Conservation (phyloP, 37 sponge, comb jelly and placozoan genomes). For the Oopsacas minuta region DNA sequence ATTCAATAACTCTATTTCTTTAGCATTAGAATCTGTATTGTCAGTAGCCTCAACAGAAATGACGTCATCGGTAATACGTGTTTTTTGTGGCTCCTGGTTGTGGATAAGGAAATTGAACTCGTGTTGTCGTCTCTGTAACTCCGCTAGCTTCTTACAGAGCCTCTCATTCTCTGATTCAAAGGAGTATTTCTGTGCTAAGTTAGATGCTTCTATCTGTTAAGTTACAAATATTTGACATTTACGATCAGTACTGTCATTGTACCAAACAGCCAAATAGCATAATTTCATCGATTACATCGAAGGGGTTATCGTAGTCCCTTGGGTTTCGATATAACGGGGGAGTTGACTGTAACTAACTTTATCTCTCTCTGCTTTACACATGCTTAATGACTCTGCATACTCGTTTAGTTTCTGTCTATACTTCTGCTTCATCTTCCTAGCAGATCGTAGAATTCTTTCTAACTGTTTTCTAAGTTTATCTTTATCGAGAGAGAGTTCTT, state of each 20-base stretch:
- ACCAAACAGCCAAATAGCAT: too few species aligned
- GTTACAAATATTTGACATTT: too few species aligned
- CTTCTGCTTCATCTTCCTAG: not conserved
- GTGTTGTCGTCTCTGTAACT: not conserved
- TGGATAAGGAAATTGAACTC: slow-evolving; percentile 8
- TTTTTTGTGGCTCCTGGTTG: not conserved
- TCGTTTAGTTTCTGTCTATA: not conserved
- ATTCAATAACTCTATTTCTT: not conserved
- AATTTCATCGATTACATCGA: too few species aligned
- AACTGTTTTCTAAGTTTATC: not conserved
- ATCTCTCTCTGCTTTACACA: slow-evolving; percentile 6
- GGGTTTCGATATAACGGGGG: too few species aligned
- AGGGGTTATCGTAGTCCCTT: too few species aligned
- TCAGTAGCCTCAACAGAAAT: not conserved
- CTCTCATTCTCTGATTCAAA: not conserved
- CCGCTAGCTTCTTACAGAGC: not conserved
- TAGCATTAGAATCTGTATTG: not conserved
- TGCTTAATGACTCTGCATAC: not conserved
- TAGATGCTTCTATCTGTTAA: not conserved
- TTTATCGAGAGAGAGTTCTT: not conserved
- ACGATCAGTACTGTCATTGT: too few species aligned
- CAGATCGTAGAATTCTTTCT: not conserved
- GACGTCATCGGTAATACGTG: not conserved
- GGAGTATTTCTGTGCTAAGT: not conserved
- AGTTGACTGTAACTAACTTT: not conserved